Evolutionary conservation across 2,888 invertebrate genomes (phyloP).

Genomic region (Habrosyne pyritoides): DNA sequence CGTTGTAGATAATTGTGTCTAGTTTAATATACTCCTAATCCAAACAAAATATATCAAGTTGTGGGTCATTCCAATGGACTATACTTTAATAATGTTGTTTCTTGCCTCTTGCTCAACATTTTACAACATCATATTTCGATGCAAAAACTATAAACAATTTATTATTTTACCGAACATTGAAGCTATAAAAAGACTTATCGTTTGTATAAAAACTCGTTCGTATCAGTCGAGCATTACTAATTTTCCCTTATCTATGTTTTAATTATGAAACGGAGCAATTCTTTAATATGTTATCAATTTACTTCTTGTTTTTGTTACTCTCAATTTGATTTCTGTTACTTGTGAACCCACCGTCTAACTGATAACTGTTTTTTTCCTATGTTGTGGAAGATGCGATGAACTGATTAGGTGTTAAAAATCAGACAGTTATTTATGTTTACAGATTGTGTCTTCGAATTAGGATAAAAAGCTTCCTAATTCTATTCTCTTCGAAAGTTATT

Average conservation of each 20-base stretch:
- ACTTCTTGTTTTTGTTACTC: conserved; percentile 31
- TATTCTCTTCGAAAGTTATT: conserved; percentile 3
- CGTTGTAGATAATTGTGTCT: too few species aligned
- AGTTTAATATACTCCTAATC: too few species aligned
- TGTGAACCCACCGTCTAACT: not conserved
- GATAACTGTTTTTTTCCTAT: not conserved
- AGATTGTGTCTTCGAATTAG: too few species aligned
- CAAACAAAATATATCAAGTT: too few species aligned
- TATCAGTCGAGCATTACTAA: conserved; percentile 25
- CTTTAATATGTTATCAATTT: conserved; percentile 25
- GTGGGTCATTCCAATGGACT: not conserved
- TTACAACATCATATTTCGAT: not conserved
- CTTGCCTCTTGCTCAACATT: not conserved
- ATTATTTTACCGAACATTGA: not conserved
- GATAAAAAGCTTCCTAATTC: not conserved
- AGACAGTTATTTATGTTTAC: too few species aligned
- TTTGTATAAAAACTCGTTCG: conserved; percentile 7
- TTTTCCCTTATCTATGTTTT: conserved; percentile 31
- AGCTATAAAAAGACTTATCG: not conserved
- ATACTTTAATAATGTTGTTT: not conserved
- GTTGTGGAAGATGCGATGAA: not conserved
- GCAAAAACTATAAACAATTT: not conserved
- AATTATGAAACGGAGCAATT: conserved; percentile 21
- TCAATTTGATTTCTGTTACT: conserved; percentile 19
- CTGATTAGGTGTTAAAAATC: too few species aligned